phyloP scores from a whole-genome alignment of 2,888 invertebrate genomes.

The Ellobium chinense region DNA sequence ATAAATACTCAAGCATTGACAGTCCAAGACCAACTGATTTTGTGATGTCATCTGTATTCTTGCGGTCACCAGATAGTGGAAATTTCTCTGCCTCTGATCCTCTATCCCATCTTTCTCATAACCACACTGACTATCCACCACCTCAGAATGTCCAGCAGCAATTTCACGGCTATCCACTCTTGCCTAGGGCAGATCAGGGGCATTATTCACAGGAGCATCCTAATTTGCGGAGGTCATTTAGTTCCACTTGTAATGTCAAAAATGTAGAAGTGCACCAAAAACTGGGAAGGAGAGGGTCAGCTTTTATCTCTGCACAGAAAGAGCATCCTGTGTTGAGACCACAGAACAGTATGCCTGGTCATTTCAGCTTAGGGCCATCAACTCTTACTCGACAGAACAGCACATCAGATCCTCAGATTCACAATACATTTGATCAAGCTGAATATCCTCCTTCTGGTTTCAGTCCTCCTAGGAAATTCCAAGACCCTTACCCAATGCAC shows the following conservation, averaged over 20 bases:
- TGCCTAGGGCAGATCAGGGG: neutral
- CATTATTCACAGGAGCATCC: neutral
- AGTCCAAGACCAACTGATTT: neutral
- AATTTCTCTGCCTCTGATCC: neutral
- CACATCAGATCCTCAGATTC: slow-evolving; percentile 85
- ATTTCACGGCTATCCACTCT: neutral
- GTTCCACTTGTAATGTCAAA: slow-evolving; percentile 17
- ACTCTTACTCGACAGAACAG: slow-evolving; percentile 80
- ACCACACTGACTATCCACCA: neutral
- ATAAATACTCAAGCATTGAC: neutral
- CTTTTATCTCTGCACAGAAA: neutral
- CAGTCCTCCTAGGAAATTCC: neutral
- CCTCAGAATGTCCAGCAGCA: neutral
- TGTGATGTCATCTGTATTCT: neutral
- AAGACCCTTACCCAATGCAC: neutral
- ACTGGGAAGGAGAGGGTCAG: slow-evolving; percentile 9
- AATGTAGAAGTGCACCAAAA: neutral
- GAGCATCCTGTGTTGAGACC: slow-evolving; percentile 57
- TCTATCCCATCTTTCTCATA: neutral
- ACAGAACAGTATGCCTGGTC: slow-evolving; percentile 64
- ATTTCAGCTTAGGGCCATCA: neutral
- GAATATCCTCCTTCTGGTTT: neutral
- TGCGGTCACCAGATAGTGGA: slow-evolving; percentile 5
- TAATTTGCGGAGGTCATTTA: slow-evolving; percentile 24
- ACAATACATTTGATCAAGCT: slow-evolving; percentile 31